Evolutionary conservation across 2,888 invertebrate species (phyloP).

Genomic region (Pterostichus madidus): DNA sequence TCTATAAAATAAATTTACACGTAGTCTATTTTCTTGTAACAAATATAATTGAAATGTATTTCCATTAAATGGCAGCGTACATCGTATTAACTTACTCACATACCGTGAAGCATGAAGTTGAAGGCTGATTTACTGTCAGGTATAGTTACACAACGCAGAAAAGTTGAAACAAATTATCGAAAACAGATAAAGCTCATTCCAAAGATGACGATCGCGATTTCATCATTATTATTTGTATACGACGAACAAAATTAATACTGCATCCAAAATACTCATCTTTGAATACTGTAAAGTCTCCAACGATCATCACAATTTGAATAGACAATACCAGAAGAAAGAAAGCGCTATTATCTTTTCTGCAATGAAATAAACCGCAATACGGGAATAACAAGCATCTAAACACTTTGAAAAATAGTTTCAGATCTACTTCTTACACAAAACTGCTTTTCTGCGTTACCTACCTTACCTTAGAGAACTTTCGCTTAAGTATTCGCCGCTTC

Average conservation of each 20-base stretch:
- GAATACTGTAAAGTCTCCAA: too few relatives aligned
- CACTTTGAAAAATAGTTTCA: constrained; percentile 31
- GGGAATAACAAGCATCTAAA: constrained; percentile 30
- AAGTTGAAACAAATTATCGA: neutral
- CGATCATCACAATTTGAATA: too few relatives aligned
- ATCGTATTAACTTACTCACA: constrained; percentile 33
- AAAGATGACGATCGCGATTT: too few relatives aligned
- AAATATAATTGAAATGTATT: constrained; percentile 57
- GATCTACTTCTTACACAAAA: constrained; percentile 21
- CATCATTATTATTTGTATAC: too few relatives aligned
- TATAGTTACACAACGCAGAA: constrained; percentile 36
- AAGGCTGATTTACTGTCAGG: constrained; percentile 25
- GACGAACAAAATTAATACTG: too few relatives aligned
- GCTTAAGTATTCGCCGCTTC: constrained; percentile 30
- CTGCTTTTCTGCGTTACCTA: constrained; percentile 48
- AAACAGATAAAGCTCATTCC: too few relatives aligned
- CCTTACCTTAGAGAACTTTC: constrained; percentile 22
- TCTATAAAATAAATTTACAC: constrained; percentile 57
- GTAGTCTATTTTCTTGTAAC: constrained; percentile 49
- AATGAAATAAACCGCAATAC: constrained; percentile 27
- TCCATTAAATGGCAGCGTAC: constrained; percentile 54
- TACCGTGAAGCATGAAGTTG: constrained; percentile 34
- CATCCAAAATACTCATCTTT: too few relatives aligned
- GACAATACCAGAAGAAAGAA: neutral
- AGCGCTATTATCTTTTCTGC: constrained; percentile 38